Base-by-base conservation (phyloP, 30 jellyfish, hydroid and myxozoan species). In the Pelagia noctiluca region DNA sequence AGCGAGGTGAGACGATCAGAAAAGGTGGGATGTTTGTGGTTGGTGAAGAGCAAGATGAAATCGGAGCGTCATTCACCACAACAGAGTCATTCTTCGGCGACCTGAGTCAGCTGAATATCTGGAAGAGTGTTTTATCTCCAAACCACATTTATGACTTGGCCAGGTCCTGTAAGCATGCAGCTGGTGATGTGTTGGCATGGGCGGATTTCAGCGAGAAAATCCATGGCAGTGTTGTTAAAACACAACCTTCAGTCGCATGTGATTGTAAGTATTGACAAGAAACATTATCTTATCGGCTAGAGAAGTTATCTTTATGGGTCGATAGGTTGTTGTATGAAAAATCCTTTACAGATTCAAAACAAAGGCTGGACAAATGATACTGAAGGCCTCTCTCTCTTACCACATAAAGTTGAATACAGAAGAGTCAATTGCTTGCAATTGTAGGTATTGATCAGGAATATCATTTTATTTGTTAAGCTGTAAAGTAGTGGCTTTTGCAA, bases 11-110 rank as follows among this genome's bases (percentile, higher is more conserved):
- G 37, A 38, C 70, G 0, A 78, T 93, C 48, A 83, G 80, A 22
- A 77, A 76, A 50, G 97, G 97, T 3, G 99, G 99, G 4, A 74
- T 93, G 38, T 93, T 93, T 65, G 90, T 93, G 19, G 62, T 93
- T 66, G 99, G 99, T 0, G 99, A 93, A 79, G 99, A 93, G 76
- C 99, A 93, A 50, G 99, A 93, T 83, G 96, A 80, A 63, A 28
- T 80, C 4, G 99, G 97, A 28, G 93, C 88, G 16, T 81, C 83
- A 19, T 93, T 93, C 52, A 93, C 99, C 11, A 97, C 99, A 74
- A 69, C 88, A 19, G 99, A 93, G 50, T 93, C 99, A 28, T 93
- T 93, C 89, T 80, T 84, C 52, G 99, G 99, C 21, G 99, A 93
- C 77, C 71, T 93, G 81, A 81, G 96, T 65, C 99, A 93, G 66